Percentiles rank a stretch among this genome's conserved stretches.
Conservation (phyloP, 2,888 invertebrate species). For the Epinotia bilunana region DNA sequence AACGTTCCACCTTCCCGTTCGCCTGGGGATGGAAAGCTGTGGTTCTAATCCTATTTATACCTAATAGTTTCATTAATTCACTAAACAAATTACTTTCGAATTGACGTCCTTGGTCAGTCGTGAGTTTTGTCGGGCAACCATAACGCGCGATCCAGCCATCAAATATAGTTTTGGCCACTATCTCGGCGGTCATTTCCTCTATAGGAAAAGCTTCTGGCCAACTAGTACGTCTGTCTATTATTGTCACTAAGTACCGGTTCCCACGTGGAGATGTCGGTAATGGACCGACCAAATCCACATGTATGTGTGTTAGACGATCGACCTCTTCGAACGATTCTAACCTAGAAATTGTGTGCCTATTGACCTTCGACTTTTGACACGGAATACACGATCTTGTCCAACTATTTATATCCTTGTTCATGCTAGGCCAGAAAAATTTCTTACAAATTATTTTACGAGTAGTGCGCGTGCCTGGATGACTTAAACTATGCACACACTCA, state of each 20-base stretch:
- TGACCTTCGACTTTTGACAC: too few species aligned
- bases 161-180: too few species aligned
- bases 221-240: too few species aligned
- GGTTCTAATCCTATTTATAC: slow-evolving; percentile 45
- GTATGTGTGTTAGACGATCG: slow-evolving; percentile 3
- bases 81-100: slow-evolving; percentile 57
- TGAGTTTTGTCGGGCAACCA: slow-evolving; percentile 46
- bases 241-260: not conserved
- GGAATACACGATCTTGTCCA: too few species aligned
- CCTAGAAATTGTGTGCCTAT: too few species aligned
- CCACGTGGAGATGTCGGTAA: slow-evolving; percentile 45
- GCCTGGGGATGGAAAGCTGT: slow-evolving; percentile 48
- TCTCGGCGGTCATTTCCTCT: too few species aligned
- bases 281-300: slow-evolving; percentile 49
- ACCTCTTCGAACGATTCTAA: not conserved
- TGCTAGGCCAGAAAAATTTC: not conserved
- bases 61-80: slow-evolving; percentile 49
- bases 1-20: slow-evolving; percentile 44
- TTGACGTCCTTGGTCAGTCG: slow-evolving; percentile 56
- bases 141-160: slow-evolving; percentile 46
- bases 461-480: slow-evolving; percentile 34
- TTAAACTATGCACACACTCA: slow-evolving; percentile 27
- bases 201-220: too few species aligned
- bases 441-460: slow-evolving; percentile 12
- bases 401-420: too few species aligned